Conservation (phyloP, 2,113 vertebrate genomes). For the Anguilla rostrata region DNA sequence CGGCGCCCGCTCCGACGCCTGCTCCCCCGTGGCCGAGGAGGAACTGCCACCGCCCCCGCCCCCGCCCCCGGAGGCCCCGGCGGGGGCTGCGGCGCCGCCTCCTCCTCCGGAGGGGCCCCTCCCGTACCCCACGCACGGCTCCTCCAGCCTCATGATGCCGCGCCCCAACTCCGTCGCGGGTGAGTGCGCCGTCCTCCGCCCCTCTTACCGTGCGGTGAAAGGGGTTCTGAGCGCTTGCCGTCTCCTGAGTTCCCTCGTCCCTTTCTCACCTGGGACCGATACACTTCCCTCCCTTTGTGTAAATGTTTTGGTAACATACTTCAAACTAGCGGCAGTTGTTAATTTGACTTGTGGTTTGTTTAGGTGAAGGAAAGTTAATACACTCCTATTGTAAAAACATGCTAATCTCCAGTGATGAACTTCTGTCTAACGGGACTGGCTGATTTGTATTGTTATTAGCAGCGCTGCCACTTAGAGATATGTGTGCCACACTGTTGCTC, state of each 20-base stretch:
- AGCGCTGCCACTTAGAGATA: background rate
- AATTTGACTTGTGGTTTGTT: no score
- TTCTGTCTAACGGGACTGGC: no score
- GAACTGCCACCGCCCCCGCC: constrained; percentile 44
- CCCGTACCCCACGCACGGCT: constrained; percentile 62
- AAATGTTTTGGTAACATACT: background rate
- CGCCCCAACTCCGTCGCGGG: constrained; percentile 98
- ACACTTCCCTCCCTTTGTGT: background rate
- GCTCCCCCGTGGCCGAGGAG: constrained; percentile 77
- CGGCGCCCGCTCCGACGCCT: constrained; percentile 72
- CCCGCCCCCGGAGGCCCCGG: background rate
- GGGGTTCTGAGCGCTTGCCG: no score
- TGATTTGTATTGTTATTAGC: no score
- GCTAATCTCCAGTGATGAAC: no score
- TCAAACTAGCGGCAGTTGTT: background rate
- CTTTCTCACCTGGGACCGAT: background rate
- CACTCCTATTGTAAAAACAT: no score
- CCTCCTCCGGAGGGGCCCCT: constrained; percentile 41
- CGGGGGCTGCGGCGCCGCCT: constrained; percentile 20
- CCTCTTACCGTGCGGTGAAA: background rate
- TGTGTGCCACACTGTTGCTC: background rate
- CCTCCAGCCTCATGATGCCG: constrained; percentile 83
- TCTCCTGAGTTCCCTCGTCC: background rate
- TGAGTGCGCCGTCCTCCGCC: constrained; percentile 51
- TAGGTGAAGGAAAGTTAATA: no score